phyloP scores from a whole-genome alignment of 2,888 invertebrate genomes.

The Erebia ligea region DNA sequence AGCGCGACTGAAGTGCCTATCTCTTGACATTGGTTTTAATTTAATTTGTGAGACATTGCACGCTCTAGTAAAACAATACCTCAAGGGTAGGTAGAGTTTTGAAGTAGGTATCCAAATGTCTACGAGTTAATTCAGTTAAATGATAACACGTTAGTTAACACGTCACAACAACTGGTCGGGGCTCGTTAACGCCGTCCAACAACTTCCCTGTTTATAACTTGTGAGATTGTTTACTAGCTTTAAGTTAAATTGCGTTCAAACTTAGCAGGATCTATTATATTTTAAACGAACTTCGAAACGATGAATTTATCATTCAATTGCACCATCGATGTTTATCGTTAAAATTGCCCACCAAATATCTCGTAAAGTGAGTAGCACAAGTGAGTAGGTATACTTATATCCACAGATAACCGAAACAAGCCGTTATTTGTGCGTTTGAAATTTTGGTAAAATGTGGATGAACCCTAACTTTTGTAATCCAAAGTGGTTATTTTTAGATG shows the following conservation, averaged over 20 bases:
- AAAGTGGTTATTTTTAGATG: too few species aligned
- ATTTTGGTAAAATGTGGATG: too few species aligned
- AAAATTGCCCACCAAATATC: too few species aligned
- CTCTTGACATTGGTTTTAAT: neutral
- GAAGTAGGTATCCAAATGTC: neutral
- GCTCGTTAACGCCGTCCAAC: constrained; percentile 9
- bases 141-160: constrained; percentile 16
- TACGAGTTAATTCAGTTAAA: constrained; percentile 13
- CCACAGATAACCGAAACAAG: too few species aligned
- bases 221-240: constrained; percentile 8
- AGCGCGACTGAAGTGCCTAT: neutral
- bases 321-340: too few species aligned
- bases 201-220: constrained; percentile 7
- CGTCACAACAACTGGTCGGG: constrained; percentile 7
- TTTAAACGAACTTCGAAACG: neutral
- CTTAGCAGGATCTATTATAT: constrained; percentile 2
- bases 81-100: neutral
- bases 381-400: too few species aligned
- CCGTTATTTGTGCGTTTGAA: too few species aligned
- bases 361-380: too few species aligned
- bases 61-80: neutral
- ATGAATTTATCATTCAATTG: neutral
- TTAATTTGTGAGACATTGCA: neutral
- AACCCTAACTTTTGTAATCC: too few species aligned
- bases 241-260: neutral